These are phyloP conservation scores for Hippocampus zosterae DNA, from an alignment of 2,113 vertebrate genomes.

Conservation along the genomic window DNA sequence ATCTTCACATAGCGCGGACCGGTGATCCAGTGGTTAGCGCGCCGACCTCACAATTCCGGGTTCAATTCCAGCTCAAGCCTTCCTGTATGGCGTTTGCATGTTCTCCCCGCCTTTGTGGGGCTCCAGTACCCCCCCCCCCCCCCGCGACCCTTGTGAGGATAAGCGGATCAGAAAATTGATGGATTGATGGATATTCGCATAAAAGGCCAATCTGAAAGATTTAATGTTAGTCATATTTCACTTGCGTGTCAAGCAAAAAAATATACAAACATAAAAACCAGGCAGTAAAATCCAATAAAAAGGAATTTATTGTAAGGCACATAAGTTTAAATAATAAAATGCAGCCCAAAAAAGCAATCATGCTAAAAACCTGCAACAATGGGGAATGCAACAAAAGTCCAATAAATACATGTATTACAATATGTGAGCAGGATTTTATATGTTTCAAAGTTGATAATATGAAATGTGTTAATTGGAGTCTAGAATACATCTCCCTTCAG, in stretches of 20 bases:
- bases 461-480: background rate
- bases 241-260: background rate
- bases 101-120: too few relatives aligned
- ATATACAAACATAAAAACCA: background rate
- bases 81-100: too few relatives aligned
- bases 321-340: constrained; percentile 69
- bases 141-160: too few relatives aligned
- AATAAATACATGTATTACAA: constrained; percentile 72
- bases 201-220: background rate
- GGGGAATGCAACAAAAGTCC: constrained; percentile 52
- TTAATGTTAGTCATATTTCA: background rate
- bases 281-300: background rate
- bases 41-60: too few relatives aligned
- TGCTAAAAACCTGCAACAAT: constrained; percentile 26
- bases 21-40: too few relatives aligned
- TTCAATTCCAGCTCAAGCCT: too few relatives aligned
- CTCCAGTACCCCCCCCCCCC: too few relatives aligned
- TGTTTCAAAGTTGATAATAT: background rate
- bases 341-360: constrained; percentile 38
- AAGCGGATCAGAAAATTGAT: too few relatives aligned
- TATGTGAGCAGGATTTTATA: constrained; percentile 54
- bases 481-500: constrained; percentile 1
- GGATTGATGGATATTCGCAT: background rate
- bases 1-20: background rate
- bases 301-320: constrained; percentile 38